Evolutionary conservation across 1,140 invertebrate genomes (phyloP).

Genomic region (Muscidifurax raptorellus): DNA sequence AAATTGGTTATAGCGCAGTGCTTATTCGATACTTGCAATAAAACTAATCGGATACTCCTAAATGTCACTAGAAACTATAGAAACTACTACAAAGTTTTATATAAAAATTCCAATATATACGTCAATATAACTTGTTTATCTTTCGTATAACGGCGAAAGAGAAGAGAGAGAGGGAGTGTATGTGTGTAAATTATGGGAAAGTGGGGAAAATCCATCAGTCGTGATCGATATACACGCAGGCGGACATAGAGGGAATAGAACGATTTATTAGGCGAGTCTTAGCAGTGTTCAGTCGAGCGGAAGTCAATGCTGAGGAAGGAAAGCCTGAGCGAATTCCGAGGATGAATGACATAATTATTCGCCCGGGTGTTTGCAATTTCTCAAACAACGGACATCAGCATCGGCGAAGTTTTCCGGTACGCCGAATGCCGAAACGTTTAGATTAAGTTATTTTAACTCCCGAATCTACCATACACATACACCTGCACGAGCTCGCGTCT

Average conservation of each 20-base stretch:
- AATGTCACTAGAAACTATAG: too few relatives aligned
- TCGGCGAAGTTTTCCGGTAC: conserved; percentile 5
- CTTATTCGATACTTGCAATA: too few relatives aligned
- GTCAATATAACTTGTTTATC: too few relatives aligned
- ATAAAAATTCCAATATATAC: too few relatives aligned
- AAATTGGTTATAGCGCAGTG: too few relatives aligned
- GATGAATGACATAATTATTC: conserved; percentile 44
- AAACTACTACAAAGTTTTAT: too few relatives aligned
- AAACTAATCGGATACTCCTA: too few relatives aligned
- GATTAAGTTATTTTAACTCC: conserved; percentile 15
- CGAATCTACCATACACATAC: not conserved
- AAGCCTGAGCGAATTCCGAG: not conserved
- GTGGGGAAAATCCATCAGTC: not conserved
- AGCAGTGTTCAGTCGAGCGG: not conserved
- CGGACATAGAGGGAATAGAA: not conserved
- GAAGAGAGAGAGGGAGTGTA: too few relatives aligned
- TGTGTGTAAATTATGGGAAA: not conserved
- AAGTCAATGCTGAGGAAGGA: not conserved
- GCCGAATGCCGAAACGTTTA: not conserved
- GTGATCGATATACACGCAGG: not conserved
- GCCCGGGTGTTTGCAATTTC: conserved; percentile 31
- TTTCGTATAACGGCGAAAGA: too few relatives aligned
- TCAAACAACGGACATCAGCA: not conserved
- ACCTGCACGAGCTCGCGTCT: not conserved
- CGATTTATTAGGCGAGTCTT: conserved; percentile 19